Evolutionary conservation across 2,888 invertebrate genomes (phyloP).

Genomic region (Dysmachus trigonus): DNA sequence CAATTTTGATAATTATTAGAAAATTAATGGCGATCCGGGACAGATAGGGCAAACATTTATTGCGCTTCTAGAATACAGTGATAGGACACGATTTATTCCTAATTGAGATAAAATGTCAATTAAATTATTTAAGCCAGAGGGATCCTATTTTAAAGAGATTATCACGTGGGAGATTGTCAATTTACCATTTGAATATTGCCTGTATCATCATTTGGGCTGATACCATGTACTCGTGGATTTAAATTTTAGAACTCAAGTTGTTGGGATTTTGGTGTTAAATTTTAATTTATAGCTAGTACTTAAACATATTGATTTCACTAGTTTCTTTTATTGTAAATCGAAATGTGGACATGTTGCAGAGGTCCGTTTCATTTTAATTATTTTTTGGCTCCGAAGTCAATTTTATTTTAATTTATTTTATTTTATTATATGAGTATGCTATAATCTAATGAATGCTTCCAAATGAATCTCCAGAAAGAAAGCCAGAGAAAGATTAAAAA

Average conservation of each 20-base stretch:
- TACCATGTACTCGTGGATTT: not conserved
- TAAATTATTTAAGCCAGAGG: not conserved
- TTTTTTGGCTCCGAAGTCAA: not conserved
- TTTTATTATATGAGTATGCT: too few species aligned
- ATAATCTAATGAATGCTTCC: too few species aligned
- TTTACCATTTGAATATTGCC: not conserved
- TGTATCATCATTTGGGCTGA: not conserved
- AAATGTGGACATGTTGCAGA: not conserved
- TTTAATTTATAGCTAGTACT: not conserved
- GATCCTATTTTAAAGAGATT: not conserved
- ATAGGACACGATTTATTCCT: not conserved
- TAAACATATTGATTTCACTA: not conserved
- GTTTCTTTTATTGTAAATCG: not conserved
- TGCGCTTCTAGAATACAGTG: not conserved
- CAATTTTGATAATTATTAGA: constrained; percentile 25
- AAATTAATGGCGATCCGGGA: constrained; percentile 9
- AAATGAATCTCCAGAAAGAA: too few species aligned
- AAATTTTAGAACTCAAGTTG: not conserved
- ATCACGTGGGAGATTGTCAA: not conserved
- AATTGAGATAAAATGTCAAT: constrained; percentile 5
- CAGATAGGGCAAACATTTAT: constrained; percentile 1
- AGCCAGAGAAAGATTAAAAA: too few species aligned
- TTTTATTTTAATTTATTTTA: too few species aligned
- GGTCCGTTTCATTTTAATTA: not conserved
- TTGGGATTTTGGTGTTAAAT: not conserved